Base-by-base conservation (phyloP, 2,888 invertebrate species). In the Aphidoletes aphidimyza region DNA sequence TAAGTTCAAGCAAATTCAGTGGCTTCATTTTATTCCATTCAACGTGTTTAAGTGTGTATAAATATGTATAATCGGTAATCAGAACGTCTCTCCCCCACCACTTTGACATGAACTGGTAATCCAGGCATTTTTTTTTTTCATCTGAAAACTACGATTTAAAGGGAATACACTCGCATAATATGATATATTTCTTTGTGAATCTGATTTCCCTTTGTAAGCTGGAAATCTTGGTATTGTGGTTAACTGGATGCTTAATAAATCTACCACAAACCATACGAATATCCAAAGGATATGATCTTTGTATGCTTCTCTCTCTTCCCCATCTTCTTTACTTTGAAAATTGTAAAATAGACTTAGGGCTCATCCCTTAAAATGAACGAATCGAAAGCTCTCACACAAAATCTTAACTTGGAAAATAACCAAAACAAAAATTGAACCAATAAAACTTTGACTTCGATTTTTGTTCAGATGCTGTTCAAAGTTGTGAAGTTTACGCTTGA, bases 111-210 rank as follows among this genome's bases (percentile, higher is more conserved):
- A 30, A 14, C 69, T 30, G 69, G 14, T 30, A 69, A 69, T 69
- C 69, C 30, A 14, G 30, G 30, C 2, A 14, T 6, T 3, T 30
- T 69, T 69, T 69, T 69, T 69, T 47, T 19, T 19, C 47, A 14
- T 47, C 47, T 17, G 2, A 14, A 6, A 14, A 26, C 30, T 26
- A 5, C 34, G 9, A 69, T 30, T 34, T 30, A 69, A 69, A 30
- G 17, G 69, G 30, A n/a, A n/a, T n/a, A 30, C 14, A 69, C 30
- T 30, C 69, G 26, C 69, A 30, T 69, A 14, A 69, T 34, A 69
- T 69, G 69, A 69, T 69, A 30, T 69, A 69, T 69, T 69, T 69
- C 34, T 69, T 69, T 34, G 14, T 14, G 30, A 69, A 69, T 69
- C 69, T 69, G 69, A 69, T 69, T 26, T 69, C 14, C 69, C 17